Conservation (phyloP, 1,140 invertebrate genomes). For the Drosophila ogumai region DNA sequence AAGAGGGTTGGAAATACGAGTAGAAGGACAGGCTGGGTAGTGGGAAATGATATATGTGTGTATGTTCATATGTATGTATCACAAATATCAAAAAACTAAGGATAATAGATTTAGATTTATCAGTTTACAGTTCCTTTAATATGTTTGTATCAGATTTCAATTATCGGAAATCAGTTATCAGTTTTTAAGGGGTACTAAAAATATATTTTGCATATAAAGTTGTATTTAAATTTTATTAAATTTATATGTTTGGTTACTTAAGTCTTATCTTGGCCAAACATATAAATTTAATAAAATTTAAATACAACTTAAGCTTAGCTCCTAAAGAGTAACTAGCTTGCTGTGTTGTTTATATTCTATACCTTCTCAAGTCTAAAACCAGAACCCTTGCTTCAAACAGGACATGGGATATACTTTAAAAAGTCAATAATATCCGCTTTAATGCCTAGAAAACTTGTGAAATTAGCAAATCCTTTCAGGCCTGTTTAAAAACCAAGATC, state of each 20-base stretch:
- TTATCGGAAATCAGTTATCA: neutral
- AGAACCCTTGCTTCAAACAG: too few relatives aligned
- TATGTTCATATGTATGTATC: neutral
- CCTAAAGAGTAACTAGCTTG: neutral
- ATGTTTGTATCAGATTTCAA: neutral
- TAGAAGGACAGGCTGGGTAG: neutral
- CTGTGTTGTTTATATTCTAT: neutral
- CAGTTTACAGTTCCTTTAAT: neutral
- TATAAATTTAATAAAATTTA: too few relatives aligned
- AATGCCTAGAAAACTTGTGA: neutral
- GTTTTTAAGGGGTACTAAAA: neutral
- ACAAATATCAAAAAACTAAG: neutral
- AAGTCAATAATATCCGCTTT: neutral
- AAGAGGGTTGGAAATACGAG: constrained; percentile 24
- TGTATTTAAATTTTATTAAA: neutral
- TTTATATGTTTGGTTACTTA: neutral
- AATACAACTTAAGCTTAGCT: neutral
- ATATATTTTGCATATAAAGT: fast-evolving
- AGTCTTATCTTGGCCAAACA: neutral
- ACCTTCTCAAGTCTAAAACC: too few relatives aligned
- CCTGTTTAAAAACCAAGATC: constrained; percentile 1
- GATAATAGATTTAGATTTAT: neutral
- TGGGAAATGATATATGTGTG: neutral
- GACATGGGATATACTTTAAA: neutral
- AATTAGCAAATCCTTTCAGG: constrained; percentile 1